Percentiles rank a stretch among this genome's conserved stretches.
Conservation (phyloP, 2,888 invertebrate genomes). For the Leuctra nigra region DNA sequence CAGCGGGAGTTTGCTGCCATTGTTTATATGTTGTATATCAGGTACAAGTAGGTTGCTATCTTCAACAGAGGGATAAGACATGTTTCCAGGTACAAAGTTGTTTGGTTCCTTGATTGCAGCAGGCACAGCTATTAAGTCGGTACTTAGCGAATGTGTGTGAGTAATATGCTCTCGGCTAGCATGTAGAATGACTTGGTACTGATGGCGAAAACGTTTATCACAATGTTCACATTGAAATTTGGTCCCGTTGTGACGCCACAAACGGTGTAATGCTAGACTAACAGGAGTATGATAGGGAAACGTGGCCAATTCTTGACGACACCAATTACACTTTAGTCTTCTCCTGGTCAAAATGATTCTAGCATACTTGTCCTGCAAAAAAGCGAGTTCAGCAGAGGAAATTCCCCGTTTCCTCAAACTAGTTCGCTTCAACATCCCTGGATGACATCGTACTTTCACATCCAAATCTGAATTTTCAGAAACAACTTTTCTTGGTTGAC, state of each 20-base stretch:
- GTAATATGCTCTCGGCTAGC: conserved; percentile 41
- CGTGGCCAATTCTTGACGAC: conserved; percentile 38
- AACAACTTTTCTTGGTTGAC: conserved; percentile 44
- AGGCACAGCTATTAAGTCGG: conserved; percentile 24
- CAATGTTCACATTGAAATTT: conserved; percentile 46
- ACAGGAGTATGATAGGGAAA: conserved; percentile 43
- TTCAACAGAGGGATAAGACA: conserved; percentile 21
- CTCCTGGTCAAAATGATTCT: conserved; percentile 38
- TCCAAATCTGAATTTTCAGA: conserved; percentile 33
- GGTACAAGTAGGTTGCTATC: conserved; percentile 21
- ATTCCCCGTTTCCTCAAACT: conserved; percentile 1
- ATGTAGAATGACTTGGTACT: conserved; percentile 46
- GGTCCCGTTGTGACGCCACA: conserved; percentile 45
- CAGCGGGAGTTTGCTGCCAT: background rate
- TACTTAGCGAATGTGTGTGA: conserved; percentile 15
- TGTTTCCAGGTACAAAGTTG: conserved; percentile 24
- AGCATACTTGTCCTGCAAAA: conserved; percentile 39
- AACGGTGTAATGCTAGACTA: conserved; percentile 44
- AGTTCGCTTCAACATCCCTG: conserved; percentile 26
- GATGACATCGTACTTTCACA: conserved; percentile 36
- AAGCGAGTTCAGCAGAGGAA: conserved; percentile 31
- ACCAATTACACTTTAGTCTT: conserved; percentile 39
- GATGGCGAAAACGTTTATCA: conserved; percentile 41
- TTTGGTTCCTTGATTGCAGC: conserved; percentile 22
- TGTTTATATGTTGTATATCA: conserved; percentile 16